These are phyloP conservation scores for Climacteris rufus DNA, from an alignment of 2,113 vertebrate species.

Conservation along the genomic window DNA sequence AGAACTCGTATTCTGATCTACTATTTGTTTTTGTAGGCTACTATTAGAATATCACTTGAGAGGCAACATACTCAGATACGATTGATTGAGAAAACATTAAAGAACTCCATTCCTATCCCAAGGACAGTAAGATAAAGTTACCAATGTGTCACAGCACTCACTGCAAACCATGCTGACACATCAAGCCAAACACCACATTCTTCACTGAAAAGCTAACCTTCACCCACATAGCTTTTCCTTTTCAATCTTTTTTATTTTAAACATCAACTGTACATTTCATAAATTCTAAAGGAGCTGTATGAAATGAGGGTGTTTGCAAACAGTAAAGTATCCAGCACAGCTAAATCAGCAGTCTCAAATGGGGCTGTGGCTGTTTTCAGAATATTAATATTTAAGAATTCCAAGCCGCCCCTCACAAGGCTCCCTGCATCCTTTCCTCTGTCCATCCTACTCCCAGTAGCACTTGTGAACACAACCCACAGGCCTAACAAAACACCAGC, in stretches of 20 bases:
- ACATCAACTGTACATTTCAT: not conserved
- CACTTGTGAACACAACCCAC: not conserved
- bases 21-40: not conserved
- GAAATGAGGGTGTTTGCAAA: not conserved
- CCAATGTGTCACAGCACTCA: not conserved
- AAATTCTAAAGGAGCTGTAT: not conserved
- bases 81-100: not conserved
- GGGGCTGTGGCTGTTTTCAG: not conserved
- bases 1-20: not conserved
- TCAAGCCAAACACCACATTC: not conserved
- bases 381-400: not conserved
- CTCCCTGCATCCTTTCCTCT: not conserved
- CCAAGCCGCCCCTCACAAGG: not conserved
- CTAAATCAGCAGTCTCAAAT: not conserved
- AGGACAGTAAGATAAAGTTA: not conserved
- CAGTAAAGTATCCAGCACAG: not conserved
- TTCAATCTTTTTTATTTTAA: not conserved
- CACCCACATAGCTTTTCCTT: not conserved
- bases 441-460: not conserved
- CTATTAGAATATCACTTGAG: not conserved
- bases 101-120: not conserved
- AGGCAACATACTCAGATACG: not conserved
- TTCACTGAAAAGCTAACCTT: not conserved
- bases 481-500: not conserved
- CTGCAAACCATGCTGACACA: not conserved